Base-by-base conservation (phyloP, 2,113 vertebrate species). In the Boleophthalmus pectinirostris region DNA sequence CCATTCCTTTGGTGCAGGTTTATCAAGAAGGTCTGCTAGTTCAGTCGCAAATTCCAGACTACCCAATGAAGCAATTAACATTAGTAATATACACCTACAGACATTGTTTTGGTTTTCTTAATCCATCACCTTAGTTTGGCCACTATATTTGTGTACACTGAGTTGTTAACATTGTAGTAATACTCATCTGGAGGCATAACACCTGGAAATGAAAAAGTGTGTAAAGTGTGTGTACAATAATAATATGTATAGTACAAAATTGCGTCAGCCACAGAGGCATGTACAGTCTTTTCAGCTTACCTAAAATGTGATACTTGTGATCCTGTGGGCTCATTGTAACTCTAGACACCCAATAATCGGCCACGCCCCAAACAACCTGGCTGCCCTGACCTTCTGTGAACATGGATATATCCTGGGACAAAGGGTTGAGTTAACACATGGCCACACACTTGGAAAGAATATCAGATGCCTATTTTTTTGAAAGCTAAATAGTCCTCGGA, bases 151-250 rank as follows among this genome's bases (percentile, higher is more conserved):
- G 97, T 99, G 90, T 96, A 99, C 14, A 92, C 96, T 0, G 97
- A 99, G 93, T 99, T 95, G 82, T 94, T 87, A 0, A 99, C 93
- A 13, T 72, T 91, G 54, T 68, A 53, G 43, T 98, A 94, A 79
- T 96, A 96, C 75, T 99, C 98, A 7, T 99, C 98, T 0, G 98
- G 98, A 24, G 97, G 96, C 93, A 98, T 97, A 80, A 99, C 97
- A 87, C 95, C 98, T 99, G 35, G 78, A 20, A 16, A 46, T 12
- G 68, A 45, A 75, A 58, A 61, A 6, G 16, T 5, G 16, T 46
- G 23, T 21, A 24, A 1, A 3, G n/a, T n/a, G n/a, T n/a, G n/a
- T n/a, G n/a, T 54, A n/a, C 20, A 38, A 38, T 35, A 38, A 38
- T 51, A 23, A 58, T 18, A 66, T 43, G n/a, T 21, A 45, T 15